phyloP scores from a whole-genome alignment of 2,888 invertebrate species.

The Lasioglossum morio region DNA sequence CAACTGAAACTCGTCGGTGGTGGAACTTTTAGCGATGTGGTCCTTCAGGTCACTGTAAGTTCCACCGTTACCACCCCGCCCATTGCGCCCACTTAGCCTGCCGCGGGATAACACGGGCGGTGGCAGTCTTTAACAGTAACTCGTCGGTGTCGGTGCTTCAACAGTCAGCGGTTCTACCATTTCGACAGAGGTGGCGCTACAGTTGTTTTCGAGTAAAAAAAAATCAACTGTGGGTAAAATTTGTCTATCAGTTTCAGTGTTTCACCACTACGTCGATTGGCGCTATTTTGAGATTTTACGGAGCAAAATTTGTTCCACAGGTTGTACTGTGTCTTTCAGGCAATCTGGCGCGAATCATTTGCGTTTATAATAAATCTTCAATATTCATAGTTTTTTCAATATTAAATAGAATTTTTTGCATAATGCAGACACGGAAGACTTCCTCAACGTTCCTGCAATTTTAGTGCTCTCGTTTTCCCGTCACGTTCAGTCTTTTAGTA shows the following conservation, averaged over 20 bases:
- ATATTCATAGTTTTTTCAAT: not conserved
- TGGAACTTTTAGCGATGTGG: too few relatives aligned
- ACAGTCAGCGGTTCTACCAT: not conserved
- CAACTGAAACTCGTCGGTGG: too few relatives aligned
- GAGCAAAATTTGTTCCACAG: not conserved
- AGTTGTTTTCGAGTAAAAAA: not conserved
- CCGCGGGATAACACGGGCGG: too few relatives aligned
- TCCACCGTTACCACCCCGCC: too few relatives aligned
- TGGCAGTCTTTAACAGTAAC: too few relatives aligned
- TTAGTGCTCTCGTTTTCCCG: not conserved
- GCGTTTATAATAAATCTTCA: not conserved
- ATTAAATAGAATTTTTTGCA: not conserved
- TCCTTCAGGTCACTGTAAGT: too few relatives aligned
- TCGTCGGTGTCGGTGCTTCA: too few relatives aligned
- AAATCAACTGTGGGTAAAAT: not conserved
- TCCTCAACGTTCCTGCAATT: not conserved
- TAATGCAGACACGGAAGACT: not conserved
- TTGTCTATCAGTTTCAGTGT: not conserved
- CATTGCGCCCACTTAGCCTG: too few relatives aligned
- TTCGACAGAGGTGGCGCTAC: not conserved
- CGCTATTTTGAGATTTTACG: not conserved
- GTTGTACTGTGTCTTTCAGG: not conserved
- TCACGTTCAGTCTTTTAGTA: not conserved
- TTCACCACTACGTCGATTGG: not conserved
- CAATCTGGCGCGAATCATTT: not conserved